A percentile compares a stretch with the other conserved stretches of the same genome.
Evolutionary conservation across 2,113 vertebrate species (phyloP).

Genomic region (Chloroceryle aenea): DNA sequence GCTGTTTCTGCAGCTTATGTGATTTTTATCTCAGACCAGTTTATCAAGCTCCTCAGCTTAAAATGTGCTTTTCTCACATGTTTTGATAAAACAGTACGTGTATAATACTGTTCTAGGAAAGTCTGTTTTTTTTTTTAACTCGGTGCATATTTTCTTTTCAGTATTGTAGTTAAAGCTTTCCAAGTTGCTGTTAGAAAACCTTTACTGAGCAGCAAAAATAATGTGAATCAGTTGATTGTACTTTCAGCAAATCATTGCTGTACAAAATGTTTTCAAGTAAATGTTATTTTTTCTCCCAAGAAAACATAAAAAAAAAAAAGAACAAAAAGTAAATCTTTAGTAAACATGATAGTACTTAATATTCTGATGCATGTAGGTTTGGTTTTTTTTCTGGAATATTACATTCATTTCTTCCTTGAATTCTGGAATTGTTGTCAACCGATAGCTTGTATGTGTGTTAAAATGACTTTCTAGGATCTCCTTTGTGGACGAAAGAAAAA

Average conservation of each 20-base stretch:
- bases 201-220: not conserved
- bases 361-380: not conserved
- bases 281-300: not conserved
- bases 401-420: not conserved
- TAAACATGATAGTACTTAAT: not conserved
- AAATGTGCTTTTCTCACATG: not conserved
- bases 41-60: not conserved
- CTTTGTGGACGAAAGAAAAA: slow-evolving; percentile 96
- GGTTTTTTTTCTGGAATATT: not conserved
- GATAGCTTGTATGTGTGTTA: not conserved
- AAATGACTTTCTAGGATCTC: slow-evolving; percentile 83
- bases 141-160: not conserved
- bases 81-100: not conserved
- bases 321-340: not conserved
- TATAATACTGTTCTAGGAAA: not conserved
- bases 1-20: not conserved
- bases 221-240: not conserved
- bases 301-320: not conserved
- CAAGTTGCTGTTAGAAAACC: not conserved
- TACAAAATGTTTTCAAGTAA: not conserved
- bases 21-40: not conserved
- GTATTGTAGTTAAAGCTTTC: not conserved
- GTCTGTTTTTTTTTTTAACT: not conserved
- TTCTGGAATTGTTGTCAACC: not conserved
- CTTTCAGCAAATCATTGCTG: not conserved